Conservation (phyloP, 2,113 vertebrate genomes). For the Xiphophorus hellerii region DNA sequence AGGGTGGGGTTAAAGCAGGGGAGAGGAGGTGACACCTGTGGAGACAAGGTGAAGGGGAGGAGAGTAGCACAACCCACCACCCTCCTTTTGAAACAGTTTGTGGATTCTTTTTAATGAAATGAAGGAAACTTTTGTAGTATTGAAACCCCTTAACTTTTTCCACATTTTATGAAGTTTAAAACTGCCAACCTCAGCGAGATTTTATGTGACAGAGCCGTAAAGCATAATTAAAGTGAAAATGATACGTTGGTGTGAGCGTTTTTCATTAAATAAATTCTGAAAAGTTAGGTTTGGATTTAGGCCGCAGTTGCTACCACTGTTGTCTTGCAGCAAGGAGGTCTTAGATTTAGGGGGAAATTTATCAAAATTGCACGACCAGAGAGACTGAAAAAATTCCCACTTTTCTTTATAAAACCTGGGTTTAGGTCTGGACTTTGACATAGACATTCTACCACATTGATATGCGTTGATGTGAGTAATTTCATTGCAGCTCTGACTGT, state of each 20-base stretch:
- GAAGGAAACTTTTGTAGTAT: no score
- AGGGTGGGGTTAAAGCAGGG: constrained; percentile 10
- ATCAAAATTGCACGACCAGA: not conserved
- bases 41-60: constrained; percentile 7
- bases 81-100: not conserved
- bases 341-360: no score
- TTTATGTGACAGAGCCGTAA: no score
- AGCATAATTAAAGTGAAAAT: not conserved
- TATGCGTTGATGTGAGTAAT: not conserved
- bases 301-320: no score
- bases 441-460: not conserved
- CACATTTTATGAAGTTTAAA: no score
- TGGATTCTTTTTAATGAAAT: no score
- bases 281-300: not conserved
- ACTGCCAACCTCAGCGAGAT: no score
- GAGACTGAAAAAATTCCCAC: not conserved
- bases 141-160: no score
- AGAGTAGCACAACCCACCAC: not conserved
- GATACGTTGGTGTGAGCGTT: not conserved
- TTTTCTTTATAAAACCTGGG: not conserved
- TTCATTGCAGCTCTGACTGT: no score
- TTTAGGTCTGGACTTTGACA: not conserved
- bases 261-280: not conserved
- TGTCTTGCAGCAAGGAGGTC: no score
- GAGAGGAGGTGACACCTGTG: constrained; percentile 32